Percentiles rank a stretch among this genome's conserved stretches.
Conservation (phyloP, 2,888 invertebrate genomes). For the Callimorpha dominula region DNA sequence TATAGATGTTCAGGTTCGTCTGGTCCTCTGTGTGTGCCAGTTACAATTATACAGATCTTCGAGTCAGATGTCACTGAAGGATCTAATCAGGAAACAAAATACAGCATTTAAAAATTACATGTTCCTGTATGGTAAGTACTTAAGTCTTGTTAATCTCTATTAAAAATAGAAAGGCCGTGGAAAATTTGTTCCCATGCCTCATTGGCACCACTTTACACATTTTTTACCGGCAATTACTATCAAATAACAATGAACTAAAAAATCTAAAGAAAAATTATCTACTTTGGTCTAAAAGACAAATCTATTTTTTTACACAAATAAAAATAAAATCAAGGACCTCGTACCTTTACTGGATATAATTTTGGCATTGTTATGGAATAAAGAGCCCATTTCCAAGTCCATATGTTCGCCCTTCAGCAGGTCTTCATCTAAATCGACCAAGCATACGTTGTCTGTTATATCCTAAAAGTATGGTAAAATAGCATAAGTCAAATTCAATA, state of each 20-base stretch:
- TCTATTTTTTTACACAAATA: no score
- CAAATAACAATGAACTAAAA: no score
- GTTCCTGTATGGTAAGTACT: background rate
- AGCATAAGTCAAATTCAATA: background rate
- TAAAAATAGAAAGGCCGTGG: no score
- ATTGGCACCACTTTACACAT: no score
- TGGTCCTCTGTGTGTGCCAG: constrained; percentile 93
- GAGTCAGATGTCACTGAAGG: constrained; percentile 90
- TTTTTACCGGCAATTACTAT: no score
- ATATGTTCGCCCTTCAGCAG: constrained; percentile 93
- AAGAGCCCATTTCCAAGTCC: constrained; percentile 91
- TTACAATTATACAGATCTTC: constrained; percentile 92
- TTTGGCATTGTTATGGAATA: constrained; percentile 91
- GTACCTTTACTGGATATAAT: constrained; percentile 85
- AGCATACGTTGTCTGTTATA: constrained; percentile 89
- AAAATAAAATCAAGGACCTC: background rate
- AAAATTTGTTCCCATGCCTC: no score
- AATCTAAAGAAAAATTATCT: no score
- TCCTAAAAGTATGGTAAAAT: constrained; percentile 32
- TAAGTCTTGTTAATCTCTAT: no score
- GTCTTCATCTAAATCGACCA: constrained; percentile 91
- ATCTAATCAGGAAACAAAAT: constrained; percentile 73
- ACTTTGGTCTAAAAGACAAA: no score
- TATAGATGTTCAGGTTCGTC: constrained; percentile 84
- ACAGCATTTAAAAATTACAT: background rate